phyloP scores from a whole-genome alignment of 1,140 invertebrate species.

The Calephelis virginiensis region DNA sequence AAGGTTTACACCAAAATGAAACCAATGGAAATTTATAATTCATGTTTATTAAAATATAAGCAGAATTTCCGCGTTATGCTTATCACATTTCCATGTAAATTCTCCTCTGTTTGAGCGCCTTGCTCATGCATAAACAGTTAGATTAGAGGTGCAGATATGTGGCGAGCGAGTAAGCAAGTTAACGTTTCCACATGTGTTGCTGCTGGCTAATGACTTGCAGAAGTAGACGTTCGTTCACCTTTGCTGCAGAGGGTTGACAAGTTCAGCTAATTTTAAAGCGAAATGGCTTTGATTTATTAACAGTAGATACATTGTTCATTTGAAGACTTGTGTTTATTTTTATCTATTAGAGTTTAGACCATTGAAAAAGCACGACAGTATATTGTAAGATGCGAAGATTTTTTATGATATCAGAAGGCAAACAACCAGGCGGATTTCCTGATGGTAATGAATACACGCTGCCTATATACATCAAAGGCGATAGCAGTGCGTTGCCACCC shows the following conservation, averaged over 20 bases:
- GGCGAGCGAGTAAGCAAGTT: neutral
- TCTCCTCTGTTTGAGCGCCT: neutral
- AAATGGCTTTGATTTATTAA: too few species aligned
- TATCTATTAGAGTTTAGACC: too few species aligned
- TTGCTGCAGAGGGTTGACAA: neutral
- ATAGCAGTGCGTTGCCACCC: too few species aligned
- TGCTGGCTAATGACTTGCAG: neutral
- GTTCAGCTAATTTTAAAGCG: neutral
- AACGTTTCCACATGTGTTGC: neutral
- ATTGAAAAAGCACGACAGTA: too few species aligned
- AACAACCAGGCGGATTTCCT: too few species aligned
- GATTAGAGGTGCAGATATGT: conserved; percentile 5
- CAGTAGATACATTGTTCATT: too few species aligned
- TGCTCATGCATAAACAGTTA: conserved; percentile 9
- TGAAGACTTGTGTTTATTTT: too few species aligned
- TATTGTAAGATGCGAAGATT: too few species aligned
- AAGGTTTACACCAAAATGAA: too few species aligned
- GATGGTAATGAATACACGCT: too few species aligned
- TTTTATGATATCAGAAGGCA: too few species aligned
- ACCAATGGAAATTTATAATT: neutral
- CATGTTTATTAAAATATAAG: neutral
- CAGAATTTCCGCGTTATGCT: neutral
- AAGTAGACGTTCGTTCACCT: conserved; percentile 1
- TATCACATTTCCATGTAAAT: conserved; percentile 6
- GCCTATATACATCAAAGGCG: too few species aligned